phyloP scores from a whole-genome alignment of 2,888 invertebrate species.

The Conus canariensis region DNA sequence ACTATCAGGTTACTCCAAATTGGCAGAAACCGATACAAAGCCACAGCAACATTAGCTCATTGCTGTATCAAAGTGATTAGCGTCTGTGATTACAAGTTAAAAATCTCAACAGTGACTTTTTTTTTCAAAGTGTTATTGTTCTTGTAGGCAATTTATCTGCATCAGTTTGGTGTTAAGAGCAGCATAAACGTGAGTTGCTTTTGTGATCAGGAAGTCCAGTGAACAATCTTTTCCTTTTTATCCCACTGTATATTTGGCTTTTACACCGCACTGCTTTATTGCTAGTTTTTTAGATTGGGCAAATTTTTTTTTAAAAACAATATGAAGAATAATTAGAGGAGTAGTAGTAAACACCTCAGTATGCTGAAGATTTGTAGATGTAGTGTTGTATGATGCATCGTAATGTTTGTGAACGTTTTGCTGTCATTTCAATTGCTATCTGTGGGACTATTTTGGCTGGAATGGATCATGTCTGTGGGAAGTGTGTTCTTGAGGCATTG shows the following conservation, averaged over 20 bases:
- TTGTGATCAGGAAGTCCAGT: no score
- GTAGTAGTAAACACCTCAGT: not conserved
- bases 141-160: not conserved
- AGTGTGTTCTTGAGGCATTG: not conserved
- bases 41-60: not conserved
- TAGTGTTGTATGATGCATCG: not conserved
- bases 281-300: not conserved
- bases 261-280: not conserved
- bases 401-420: not conserved
- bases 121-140: no score
- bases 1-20: not conserved
- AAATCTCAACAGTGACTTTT: no score
- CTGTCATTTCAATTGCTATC: slow-evolving; percentile 7
- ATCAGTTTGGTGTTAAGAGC: not conserved
- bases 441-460: slow-evolving; percentile 2
- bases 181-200: no score
- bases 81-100: no score
- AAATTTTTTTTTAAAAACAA: not conserved
- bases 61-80: not conserved
- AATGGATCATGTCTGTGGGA: not conserved
- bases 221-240: no score
- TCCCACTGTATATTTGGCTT: no score
- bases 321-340: not conserved
- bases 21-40: not conserved
- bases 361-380: not conserved